Conservation (phyloP, 2,888 invertebrate genomes). For the Athalia rosae region DNA sequence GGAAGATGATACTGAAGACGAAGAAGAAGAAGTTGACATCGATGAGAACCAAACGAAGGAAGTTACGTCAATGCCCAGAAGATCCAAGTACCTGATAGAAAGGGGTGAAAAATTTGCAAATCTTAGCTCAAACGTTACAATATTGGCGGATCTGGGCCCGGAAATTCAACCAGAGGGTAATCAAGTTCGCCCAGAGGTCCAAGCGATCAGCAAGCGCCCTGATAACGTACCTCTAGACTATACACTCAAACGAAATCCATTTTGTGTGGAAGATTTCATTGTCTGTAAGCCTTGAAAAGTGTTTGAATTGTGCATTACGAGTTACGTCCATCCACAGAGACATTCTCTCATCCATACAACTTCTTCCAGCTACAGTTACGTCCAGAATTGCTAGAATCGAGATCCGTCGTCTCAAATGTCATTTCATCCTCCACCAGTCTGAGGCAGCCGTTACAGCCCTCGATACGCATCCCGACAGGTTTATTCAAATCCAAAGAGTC, state of each 20-base stretch:
- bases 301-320: no score
- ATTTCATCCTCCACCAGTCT: constrained; percentile 51
- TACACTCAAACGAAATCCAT: constrained; percentile 73
- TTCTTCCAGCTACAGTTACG: constrained; percentile 55
- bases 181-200: constrained; percentile 29
- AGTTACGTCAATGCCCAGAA: neutral
- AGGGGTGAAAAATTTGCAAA: constrained; percentile 9
- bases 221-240: constrained; percentile 74
- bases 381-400: constrained; percentile 55
- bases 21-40: constrained; percentile 10
- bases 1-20: constrained; percentile 13
- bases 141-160: constrained; percentile 25
- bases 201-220: constrained; percentile 29
- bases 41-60: neutral
- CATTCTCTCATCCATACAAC: neutral
- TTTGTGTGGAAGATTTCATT: constrained; percentile 77
- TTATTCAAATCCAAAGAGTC: neutral
- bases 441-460: constrained; percentile 55
- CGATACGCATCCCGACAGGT: constrained; percentile 61
- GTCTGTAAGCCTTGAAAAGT: constrained; percentile 73
- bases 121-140: constrained; percentile 20
- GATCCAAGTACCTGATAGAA: neutral
- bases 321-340: neutral
- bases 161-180: constrained; percentile 15
- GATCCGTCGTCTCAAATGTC: constrained; percentile 55